phyloP scores from a whole-genome alignment of 2,888 invertebrate species.

The Drosophila tanythrix region DNA sequence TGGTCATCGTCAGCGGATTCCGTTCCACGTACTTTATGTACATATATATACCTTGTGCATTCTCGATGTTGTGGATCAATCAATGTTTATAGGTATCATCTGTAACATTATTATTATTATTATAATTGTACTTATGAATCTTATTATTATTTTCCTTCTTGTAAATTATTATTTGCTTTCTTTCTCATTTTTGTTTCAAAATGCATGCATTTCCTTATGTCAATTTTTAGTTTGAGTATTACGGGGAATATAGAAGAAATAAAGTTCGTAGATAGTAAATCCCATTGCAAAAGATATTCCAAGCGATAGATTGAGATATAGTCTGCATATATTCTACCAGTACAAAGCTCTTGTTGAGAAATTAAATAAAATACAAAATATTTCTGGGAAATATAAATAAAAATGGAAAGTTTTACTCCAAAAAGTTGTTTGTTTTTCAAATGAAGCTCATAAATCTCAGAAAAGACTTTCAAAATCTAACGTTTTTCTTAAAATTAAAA shows the following conservation, averaged over 20 bases:
- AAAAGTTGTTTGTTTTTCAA: neutral
- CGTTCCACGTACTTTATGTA: constrained; percentile 38
- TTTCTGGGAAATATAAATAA: neutral
- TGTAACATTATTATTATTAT: constrained; percentile 49
- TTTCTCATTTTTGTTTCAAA: constrained; percentile 2
- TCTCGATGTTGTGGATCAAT: constrained; percentile 83
- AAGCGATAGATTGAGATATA: neutral
- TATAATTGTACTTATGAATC: constrained; percentile 2
- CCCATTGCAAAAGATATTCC: neutral
- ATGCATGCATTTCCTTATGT: constrained; percentile 28
- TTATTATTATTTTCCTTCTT: neutral
- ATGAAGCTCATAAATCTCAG: neutral
- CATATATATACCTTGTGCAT: constrained; percentile 65
- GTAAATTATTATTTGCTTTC: constrained; percentile 22
- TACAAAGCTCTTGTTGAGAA: rapidly evolving
- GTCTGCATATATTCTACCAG: neutral
- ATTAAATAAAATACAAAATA: neutral
- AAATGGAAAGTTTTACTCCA: neutral
- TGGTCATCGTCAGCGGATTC: constrained; percentile 62
- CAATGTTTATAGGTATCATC: constrained; percentile 77
- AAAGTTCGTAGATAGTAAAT: neutral
- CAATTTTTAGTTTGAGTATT: neutral
- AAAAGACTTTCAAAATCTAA: neutral
- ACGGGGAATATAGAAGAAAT: neutral
- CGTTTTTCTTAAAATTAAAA: neutral